phyloP scores from a whole-genome alignment of 2,113 vertebrate genomes.

The Regulus satrapa region DNA sequence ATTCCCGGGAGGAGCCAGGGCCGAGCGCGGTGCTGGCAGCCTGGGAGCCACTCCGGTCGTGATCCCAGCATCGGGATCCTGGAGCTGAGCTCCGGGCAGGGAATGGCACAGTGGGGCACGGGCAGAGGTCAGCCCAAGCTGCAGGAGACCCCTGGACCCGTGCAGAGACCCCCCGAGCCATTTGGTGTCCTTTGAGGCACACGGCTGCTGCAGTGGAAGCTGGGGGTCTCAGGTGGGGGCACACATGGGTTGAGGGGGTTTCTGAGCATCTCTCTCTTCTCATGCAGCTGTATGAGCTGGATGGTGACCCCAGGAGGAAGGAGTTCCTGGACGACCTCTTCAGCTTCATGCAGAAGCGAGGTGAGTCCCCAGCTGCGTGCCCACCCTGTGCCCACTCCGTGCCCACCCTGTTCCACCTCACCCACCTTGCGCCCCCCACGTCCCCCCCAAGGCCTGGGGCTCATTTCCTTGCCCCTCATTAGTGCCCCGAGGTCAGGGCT shows the following conservation, averaged over 20 bases:
- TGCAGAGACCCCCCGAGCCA: rapidly evolving
- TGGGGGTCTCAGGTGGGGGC: rapidly evolving
- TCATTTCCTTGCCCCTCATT: conserved; percentile 31
- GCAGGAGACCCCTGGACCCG: rapidly evolving
- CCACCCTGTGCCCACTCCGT: rapidly evolving
- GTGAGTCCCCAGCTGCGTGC: conserved; percentile 46
- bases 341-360: conserved; percentile 98
- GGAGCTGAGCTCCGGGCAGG: background rate
- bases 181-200: background rate
- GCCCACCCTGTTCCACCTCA: rapidly evolving
- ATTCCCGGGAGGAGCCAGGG: background rate
- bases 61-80: rapidly evolving
- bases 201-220: rapidly evolving
- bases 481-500: background rate
- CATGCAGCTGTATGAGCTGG: conserved; percentile 89
- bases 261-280: background rate
- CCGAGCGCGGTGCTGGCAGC: rapidly evolving
- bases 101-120: background rate
- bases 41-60: background rate
- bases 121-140: background rate
- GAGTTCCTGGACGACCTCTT: conserved; percentile 96
- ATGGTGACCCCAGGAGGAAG: conserved; percentile 91
- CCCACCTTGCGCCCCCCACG: background rate
- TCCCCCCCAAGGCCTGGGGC: conserved; percentile 2
- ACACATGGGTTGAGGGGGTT: rapidly evolving